phyloP scores from a whole-genome alignment of 1,140 invertebrate species.

The Zaprionus inermis region DNA sequence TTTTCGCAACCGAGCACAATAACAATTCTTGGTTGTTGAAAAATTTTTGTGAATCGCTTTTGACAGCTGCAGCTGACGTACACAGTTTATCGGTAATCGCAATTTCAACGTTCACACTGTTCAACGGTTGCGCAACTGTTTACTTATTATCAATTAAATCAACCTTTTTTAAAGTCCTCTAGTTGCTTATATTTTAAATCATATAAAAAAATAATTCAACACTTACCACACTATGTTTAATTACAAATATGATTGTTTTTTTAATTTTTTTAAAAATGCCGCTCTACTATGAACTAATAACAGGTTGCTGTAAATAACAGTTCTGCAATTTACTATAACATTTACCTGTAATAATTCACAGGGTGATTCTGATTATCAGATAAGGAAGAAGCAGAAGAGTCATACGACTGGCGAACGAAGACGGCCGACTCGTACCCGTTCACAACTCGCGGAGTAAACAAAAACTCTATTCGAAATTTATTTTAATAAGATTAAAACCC shows the following conservation, averaged over 20 bases:
- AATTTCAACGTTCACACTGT: constrained; percentile 1
- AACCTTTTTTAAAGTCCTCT: neutral
- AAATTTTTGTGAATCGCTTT: constrained; percentile 41
- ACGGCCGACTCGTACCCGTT: constrained; percentile 38
- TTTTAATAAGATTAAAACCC: constrained; percentile 53
- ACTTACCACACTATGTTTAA: no score
- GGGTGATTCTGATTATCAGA: constrained; percentile 25
- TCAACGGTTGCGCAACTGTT: constrained; percentile 24
- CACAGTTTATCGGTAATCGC: constrained; percentile 41
- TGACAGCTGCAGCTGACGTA: constrained; percentile 57
- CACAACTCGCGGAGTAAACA: constrained; percentile 49
- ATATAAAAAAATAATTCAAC: neutral
- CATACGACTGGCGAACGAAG: constrained; percentile 37
- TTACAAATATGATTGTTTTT: neutral
- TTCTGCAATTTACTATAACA: constrained; percentile 7
- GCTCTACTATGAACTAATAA: neutral
- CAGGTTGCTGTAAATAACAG: constrained; percentile 13
- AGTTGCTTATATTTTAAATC: neutral
- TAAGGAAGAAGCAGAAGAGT: constrained; percentile 35
- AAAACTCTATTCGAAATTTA: constrained; percentile 47
- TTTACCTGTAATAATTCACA: constrained; percentile 28
- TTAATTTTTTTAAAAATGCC: neutral
- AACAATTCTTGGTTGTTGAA: constrained; percentile 48
- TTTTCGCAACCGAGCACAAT: constrained; percentile 34
- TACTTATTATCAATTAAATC: neutral